These are phyloP conservation scores for Alviniconcha strummeri DNA, from an alignment of 2,888 invertebrate genomes.

Conservation along the genomic window DNA sequence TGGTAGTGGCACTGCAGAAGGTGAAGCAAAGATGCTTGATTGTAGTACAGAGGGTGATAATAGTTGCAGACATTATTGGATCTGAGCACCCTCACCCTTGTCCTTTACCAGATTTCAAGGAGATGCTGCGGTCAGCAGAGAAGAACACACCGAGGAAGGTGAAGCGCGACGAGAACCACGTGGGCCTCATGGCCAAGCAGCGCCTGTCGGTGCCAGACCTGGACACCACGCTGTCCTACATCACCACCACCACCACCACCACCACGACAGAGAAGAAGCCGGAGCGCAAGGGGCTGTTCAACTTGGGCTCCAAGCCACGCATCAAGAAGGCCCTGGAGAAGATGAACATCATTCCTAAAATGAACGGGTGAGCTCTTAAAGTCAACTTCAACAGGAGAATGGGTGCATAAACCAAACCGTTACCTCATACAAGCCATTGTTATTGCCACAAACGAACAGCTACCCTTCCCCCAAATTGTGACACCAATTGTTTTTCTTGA, in stretches of 20 bases:
- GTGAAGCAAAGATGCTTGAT: too few relatives aligned
- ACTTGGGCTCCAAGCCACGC: conserved; percentile 88
- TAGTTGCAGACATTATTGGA: too few relatives aligned
- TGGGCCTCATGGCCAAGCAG: conserved; percentile 25
- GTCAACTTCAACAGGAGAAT: too few relatives aligned
- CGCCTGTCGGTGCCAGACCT: conserved; percentile 83
- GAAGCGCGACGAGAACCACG: conserved; percentile 79
- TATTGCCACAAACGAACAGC: too few relatives aligned
- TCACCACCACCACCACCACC: conserved; percentile 15
- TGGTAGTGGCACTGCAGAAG: too few relatives aligned
- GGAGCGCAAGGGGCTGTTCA: conserved; percentile 79
- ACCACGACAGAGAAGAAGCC: conserved; percentile 71
- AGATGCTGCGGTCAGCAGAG: conserved; percentile 85
- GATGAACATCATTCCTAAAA: conserved; percentile 79
- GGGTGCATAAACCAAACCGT: too few relatives aligned
- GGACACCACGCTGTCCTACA: conserved; percentile 74
- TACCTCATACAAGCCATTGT: too few relatives aligned
- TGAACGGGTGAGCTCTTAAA: conserved; percentile 53
- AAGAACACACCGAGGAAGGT: conserved; percentile 82
- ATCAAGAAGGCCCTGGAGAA: conserved; percentile 86
- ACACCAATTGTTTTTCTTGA: too few relatives aligned
- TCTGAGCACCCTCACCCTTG: too few relatives aligned
- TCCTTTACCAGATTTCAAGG: conserved; percentile 78
- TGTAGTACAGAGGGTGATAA: too few relatives aligned
- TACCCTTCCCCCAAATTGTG: too few relatives aligned